These are phyloP conservation scores for Clarias gariepinus DNA, from an alignment of 2,113 vertebrate species.

Conservation along the genomic window DNA sequence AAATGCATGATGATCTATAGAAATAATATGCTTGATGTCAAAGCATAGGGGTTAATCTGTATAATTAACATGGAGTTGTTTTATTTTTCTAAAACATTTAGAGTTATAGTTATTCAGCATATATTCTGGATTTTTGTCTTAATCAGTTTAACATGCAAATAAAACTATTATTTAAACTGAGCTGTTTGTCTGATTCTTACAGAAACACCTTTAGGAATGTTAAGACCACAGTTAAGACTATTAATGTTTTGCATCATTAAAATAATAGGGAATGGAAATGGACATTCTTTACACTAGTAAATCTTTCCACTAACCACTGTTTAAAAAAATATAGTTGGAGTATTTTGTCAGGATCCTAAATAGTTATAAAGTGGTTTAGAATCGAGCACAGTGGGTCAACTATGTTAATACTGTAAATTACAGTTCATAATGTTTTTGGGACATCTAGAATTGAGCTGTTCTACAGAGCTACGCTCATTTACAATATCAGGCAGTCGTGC, in stretches of 20 bases:
- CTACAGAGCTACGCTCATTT: not conserved
- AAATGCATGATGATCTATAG: conserved; percentile 30
- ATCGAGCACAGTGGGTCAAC: not conserved
- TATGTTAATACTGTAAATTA: not conserved
- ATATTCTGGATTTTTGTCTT: conserved; percentile 24
- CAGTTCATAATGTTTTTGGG: not conserved
- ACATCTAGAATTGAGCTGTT: not conserved
- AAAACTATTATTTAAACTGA: conserved; percentile 12
- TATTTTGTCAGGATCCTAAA: not conserved
- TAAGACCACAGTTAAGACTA: not conserved
- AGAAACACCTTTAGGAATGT: not conserved
- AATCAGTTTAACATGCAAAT: conserved; percentile 23
- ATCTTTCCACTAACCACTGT: not conserved
- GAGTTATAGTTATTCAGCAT: conserved; percentile 12
- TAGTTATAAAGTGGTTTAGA: not conserved
- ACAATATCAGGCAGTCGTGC: not conserved
- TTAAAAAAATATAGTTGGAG: not conserved
- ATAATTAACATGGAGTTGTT: conserved; percentile 30
- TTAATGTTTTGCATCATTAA: not conserved
- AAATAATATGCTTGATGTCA: conserved; percentile 54
- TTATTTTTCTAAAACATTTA: conserved; percentile 21
- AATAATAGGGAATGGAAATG: not conserved
- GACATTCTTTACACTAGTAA: not conserved
- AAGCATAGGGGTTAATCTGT: conserved; percentile 46
- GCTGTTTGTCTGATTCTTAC: not conserved